A percentile compares a stretch with the other conserved stretches of the same genome.
phyloP scores from a whole-genome alignment of 2,888 invertebrate genomes.

The Ectropis crepuscularia region DNA sequence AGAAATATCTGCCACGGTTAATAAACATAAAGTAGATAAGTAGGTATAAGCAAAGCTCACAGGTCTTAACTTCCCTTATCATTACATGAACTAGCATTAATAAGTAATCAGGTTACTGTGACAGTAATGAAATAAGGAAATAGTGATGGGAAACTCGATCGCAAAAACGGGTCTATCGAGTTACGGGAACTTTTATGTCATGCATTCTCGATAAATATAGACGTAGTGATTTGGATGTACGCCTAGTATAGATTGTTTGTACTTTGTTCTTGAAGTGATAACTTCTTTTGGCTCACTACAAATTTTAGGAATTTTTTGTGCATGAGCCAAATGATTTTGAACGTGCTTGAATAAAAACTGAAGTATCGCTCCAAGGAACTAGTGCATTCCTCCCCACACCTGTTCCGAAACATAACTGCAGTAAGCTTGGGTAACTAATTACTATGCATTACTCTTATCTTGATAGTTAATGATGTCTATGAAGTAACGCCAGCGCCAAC shows the following conservation, averaged over 20 bases:
- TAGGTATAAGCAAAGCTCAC: no score
- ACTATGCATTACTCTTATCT: slow-evolving; percentile 57
- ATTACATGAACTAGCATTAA: neutral
- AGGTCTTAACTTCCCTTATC: no score
- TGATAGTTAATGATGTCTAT: slow-evolving; percentile 62
- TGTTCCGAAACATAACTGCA: slow-evolving; percentile 34
- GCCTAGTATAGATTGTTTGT: no score
- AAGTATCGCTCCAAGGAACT: no score
- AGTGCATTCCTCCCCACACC: slow-evolving; percentile 17
- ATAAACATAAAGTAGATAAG: no score
- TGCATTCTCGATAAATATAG: slow-evolving; percentile 57
- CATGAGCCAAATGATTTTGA: no score
- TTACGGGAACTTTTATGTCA: slow-evolving; percentile 54
- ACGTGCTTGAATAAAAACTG: no score
- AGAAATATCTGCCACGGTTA: no score
- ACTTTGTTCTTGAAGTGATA: no score
- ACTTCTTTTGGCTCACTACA: no score
- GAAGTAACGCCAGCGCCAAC: slow-evolving; percentile 47
- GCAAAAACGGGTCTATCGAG: slow-evolving; percentile 53
- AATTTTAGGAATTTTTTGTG: no score
- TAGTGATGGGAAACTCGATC: slow-evolving; percentile 45
- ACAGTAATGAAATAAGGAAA: slow-evolving; percentile 50
- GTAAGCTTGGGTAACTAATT: slow-evolving; percentile 58
- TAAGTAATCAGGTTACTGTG: slow-evolving; percentile 31
- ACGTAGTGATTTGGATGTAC: slow-evolving; percentile 35